These are phyloP conservation scores for Antigone vipio DNA, from an alignment of 2,113 vertebrate species.

Conservation along the genomic window DNA sequence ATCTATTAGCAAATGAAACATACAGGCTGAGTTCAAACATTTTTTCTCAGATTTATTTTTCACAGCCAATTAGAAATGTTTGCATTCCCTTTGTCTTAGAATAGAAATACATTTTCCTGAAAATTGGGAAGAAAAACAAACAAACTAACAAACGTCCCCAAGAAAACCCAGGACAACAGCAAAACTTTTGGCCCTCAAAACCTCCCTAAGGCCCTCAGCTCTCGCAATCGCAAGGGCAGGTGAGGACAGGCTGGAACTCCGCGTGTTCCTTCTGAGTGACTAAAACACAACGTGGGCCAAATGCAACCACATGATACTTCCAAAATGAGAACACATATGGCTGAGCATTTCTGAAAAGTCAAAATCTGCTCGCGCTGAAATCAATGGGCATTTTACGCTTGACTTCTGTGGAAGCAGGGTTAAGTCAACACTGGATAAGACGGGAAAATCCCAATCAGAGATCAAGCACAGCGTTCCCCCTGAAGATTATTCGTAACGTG, in stretches of 20 bases:
- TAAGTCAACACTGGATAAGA: slow-evolving; percentile 16
- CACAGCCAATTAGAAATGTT: background rate
- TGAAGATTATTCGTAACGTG: slow-evolving; percentile 40
- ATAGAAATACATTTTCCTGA: background rate
- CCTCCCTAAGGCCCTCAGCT: slow-evolving; percentile 2
- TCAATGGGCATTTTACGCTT: slow-evolving; percentile 37
- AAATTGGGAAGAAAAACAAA: background rate
- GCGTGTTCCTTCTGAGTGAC: slow-evolving; percentile 42
- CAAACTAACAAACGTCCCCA: background rate
- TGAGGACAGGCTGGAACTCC: slow-evolving; percentile 59
- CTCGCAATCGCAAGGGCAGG: slow-evolving; percentile 38
- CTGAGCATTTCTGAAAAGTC: slow-evolving; percentile 56
- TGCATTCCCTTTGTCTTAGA: background rate
- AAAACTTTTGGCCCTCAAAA: slow-evolving; percentile 20
- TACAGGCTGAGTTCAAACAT: background rate
- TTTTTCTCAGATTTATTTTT: background rate
- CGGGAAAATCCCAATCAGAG: slow-evolving; percentile 35
- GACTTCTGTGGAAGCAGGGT: background rate
- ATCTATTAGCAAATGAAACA: background rate
- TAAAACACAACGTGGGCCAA: slow-evolving; percentile 58
- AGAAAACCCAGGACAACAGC: background rate
- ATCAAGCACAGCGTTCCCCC: background rate
- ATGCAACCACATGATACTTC: slow-evolving; percentile 48
- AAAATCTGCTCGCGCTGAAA: slow-evolving; percentile 38
- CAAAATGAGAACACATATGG: slow-evolving; percentile 49